phyloP scores from a whole-genome alignment of 2,113 vertebrate species.

The Solenodon paradoxus region DNA sequence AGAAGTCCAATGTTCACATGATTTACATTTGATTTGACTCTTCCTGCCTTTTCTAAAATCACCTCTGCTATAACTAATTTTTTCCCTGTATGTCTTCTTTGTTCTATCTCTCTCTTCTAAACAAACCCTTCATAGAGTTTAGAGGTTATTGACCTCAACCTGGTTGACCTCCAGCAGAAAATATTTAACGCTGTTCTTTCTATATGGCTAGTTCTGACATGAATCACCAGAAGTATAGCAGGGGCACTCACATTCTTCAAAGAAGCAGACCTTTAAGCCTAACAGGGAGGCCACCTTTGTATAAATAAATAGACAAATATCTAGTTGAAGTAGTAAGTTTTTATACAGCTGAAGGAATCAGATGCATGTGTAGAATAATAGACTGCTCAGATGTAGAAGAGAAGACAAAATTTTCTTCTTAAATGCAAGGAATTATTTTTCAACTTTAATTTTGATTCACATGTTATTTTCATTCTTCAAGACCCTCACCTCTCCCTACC shows the following conservation, averaged over 20 bases:
- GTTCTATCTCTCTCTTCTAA: background rate
- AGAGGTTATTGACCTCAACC: background rate
- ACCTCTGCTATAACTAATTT: background rate
- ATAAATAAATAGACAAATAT: background rate
- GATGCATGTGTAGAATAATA: background rate
- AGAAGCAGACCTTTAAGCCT: background rate
- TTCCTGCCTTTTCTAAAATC: background rate
- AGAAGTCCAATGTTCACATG: background rate
- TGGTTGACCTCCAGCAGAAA: background rate
- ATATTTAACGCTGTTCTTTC: background rate
- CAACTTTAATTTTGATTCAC: background rate
- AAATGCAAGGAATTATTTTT: background rate
- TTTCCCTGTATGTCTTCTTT: background rate
- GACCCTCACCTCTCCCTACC: background rate
- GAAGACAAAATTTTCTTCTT: background rate
- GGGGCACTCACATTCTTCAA: background rate
- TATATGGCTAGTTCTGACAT: background rate
- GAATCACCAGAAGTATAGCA: background rate
- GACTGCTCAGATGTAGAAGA: background rate
- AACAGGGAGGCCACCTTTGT: background rate
- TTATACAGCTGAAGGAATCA: background rate
- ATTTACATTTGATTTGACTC: background rate
- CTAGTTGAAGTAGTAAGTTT: background rate
- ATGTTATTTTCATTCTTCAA: background rate
- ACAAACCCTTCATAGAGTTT: background rate